phyloP scores from a whole-genome alignment of 2,888 invertebrate genomes.

The Cephus sareptanus region DNA sequence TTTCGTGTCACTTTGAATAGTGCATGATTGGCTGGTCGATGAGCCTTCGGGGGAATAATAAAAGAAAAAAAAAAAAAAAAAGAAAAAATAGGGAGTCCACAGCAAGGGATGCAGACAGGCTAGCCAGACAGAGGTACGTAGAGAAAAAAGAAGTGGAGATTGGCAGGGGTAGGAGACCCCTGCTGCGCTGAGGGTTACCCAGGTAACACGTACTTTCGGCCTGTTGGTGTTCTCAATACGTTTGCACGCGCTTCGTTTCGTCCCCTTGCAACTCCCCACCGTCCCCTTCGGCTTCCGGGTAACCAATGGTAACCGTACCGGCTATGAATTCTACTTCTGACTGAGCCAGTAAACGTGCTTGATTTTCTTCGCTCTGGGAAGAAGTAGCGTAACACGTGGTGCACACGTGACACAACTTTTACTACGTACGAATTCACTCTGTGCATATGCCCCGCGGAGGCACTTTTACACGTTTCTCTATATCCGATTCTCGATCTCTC shows the following conservation, averaged over 20 bases:
- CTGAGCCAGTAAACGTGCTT: background rate
- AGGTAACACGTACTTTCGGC: slow-evolving; percentile 52
- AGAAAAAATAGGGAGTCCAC: background rate
- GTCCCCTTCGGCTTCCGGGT: slow-evolving; percentile 32
- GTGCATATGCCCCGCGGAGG: background rate
- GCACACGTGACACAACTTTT: background rate
- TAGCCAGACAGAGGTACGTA: background rate
- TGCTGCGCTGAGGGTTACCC: slow-evolving; percentile 47
- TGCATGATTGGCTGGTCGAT: slow-evolving; percentile 56
- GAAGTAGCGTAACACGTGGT: background rate
- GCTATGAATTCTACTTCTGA: background rate
- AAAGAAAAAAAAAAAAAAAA: slow-evolving; percentile 7
- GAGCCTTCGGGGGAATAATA: slow-evolving; percentile 25
- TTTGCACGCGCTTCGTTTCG: background rate
- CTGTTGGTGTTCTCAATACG: background rate
- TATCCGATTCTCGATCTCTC: background rate
- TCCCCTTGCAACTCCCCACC: background rate
- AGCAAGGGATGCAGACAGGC: background rate
- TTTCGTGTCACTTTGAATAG: slow-evolving; percentile 51
- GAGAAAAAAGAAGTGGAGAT: background rate
- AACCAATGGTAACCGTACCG: slow-evolving; percentile 52
- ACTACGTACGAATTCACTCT: background rate
- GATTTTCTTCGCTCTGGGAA: background rate
- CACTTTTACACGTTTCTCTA: background rate
- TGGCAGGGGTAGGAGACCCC: slow-evolving; percentile 30